Conservation (phyloP, 2,797 vertebrate genomes). For the Characodon lateralis region DNA sequence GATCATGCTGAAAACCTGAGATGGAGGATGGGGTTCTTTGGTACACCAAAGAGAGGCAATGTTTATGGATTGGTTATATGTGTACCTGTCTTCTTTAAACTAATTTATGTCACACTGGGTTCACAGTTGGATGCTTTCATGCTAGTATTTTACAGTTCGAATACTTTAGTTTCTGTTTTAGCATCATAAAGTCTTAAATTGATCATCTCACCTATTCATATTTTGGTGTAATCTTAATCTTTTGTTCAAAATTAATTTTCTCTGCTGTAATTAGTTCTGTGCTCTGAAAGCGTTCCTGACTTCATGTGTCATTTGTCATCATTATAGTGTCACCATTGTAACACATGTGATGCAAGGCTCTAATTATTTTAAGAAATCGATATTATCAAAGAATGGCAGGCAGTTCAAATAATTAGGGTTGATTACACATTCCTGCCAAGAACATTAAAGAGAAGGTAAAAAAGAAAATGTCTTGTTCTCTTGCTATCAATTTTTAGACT, state of each 20-base stretch:
- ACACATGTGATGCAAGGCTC: conserved; percentile 51
- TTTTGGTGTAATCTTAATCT: conserved; percentile 9
- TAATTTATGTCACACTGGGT: background rate
- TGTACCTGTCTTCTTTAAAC: conserved; percentile 2
- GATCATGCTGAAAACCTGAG: conserved; percentile 83
- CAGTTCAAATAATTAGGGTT: conserved; percentile 73
- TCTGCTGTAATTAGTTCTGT: background rate
- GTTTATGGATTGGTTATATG: conserved; percentile 17
- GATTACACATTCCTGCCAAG: conserved; percentile 65
- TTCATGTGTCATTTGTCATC: conserved; percentile 45
- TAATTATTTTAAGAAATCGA: conserved; percentile 65
- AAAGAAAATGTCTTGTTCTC: conserved; percentile 58
- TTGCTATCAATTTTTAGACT: conserved; percentile 70
- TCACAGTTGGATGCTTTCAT: background rate
- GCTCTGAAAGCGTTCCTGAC: conserved; percentile 33
- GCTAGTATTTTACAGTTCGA: conserved; percentile 3
- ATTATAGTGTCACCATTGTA: conserved; percentile 33
- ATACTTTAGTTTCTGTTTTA: background rate
- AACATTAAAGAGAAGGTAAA: conserved; percentile 56
- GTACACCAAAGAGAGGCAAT: conserved; percentile 46
- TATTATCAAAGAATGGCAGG: conserved; percentile 66
- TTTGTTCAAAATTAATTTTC: background rate
- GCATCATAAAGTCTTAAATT: background rate
- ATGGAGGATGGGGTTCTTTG: conserved; percentile 68
- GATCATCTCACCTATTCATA: conserved; percentile 4